Evolutionary conservation across 2,888 invertebrate genomes (phyloP).

Genomic region (Limnephilus marmoratus): DNA sequence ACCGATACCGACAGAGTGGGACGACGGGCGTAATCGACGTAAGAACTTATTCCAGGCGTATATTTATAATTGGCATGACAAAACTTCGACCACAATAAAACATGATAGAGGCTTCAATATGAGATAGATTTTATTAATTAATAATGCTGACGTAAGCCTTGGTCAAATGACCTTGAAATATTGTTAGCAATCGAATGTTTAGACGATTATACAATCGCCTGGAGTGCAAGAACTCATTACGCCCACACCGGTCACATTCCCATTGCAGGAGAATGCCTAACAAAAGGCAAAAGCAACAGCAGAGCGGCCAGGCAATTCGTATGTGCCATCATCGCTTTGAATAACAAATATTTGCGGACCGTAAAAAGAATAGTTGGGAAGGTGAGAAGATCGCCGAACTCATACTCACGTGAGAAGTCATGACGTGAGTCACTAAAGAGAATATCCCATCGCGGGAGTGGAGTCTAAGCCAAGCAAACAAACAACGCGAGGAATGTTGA

Average conservation of each 20-base stretch:
- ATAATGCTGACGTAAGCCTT: not conserved
- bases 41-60: too few species aligned
- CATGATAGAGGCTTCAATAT: too few species aligned
- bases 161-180: not conserved
- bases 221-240: conserved; percentile 8
- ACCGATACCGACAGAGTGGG: too few species aligned
- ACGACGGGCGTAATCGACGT: too few species aligned
- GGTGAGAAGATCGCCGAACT: conserved; percentile 13
- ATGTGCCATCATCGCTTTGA: conserved; percentile 5
- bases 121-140: not conserved
- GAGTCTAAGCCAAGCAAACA: not conserved
- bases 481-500: conserved; percentile 20
- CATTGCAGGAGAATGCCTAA: not conserved
- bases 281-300: not conserved
- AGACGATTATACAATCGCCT: not conserved
- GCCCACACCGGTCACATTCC: not conserved
- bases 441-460: not conserved
- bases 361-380: conserved; percentile 2
- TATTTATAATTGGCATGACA: too few species aligned
- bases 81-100: too few species aligned
- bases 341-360: conserved; percentile 30
- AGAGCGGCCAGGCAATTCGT: not conserved
- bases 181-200: not conserved
- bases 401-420: conserved; percentile 19
- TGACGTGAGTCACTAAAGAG: not conserved